Conservation (phyloP, 2,888 invertebrate species). For the Hirtodrosophila alboralis region DNA sequence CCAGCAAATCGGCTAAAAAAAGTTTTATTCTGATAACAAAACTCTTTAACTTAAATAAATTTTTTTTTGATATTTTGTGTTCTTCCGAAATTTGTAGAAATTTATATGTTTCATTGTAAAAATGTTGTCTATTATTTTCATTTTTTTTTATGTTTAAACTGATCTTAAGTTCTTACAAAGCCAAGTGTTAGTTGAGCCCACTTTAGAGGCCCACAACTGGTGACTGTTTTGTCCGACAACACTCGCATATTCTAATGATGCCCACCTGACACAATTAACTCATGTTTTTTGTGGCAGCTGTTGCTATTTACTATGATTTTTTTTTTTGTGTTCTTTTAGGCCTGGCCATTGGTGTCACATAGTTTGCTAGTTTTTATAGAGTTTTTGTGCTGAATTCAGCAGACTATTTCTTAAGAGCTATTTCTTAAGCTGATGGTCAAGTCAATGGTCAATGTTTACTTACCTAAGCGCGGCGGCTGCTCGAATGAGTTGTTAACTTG, state of each 20-base stretch:
- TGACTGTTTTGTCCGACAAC: too few relatives aligned
- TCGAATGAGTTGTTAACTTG: conserved; percentile 57
- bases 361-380: conserved; percentile 53
- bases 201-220: neutral
- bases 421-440: conserved; percentile 21
- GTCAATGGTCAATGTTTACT: conserved; percentile 54
- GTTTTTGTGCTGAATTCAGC: conserved; percentile 45
- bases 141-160: too few relatives aligned
- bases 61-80: too few relatives aligned
- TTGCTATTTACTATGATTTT: too few relatives aligned
- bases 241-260: conserved; percentile 52
- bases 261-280: conserved; percentile 42
- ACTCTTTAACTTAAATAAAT: too few relatives aligned
- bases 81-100: too few relatives aligned
- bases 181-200: neutral
- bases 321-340: neutral
- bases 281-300: conserved; percentile 9
- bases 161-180: too few relatives aligned
- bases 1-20: too few relatives aligned
- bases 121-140: too few relatives aligned
- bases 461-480: conserved; percentile 35
- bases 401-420: conserved; percentile 32
- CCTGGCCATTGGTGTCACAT: conserved; percentile 57
- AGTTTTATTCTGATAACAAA: too few relatives aligned
- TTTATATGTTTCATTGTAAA: too few relatives aligned